A percentile compares a stretch with the other conserved stretches of the same genome.
These are phyloP conservation scores for Triops cancriformis DNA, from an alignment of 1,140 invertebrate species.

Conservation along the genomic window DNA sequence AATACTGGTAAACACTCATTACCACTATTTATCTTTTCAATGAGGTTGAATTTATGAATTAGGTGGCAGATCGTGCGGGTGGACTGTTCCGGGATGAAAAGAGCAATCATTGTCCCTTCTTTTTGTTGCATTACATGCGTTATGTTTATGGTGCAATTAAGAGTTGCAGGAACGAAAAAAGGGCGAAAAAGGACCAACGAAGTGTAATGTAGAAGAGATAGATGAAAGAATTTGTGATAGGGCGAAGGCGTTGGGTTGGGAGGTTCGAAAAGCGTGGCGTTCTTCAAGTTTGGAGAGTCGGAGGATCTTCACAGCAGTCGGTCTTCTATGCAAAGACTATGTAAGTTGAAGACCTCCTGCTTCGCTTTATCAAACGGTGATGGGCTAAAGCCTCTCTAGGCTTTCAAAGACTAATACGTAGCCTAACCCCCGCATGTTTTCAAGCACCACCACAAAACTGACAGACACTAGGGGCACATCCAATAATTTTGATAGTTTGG, in stretches of 20 bases:
- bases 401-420: not conserved
- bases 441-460: not conserved
- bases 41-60: too few species aligned
- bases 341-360: not conserved
- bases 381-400: not conserved
- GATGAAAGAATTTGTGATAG: not conserved
- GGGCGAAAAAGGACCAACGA: too few species aligned
- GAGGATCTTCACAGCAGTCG: not conserved
- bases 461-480: not conserved
- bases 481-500: not conserved
- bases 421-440: too few species aligned
- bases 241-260: not conserved
- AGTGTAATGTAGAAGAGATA: not conserved
- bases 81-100: too few species aligned
- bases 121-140: too few species aligned
- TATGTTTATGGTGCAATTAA: too few species aligned
- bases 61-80: too few species aligned
- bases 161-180: too few species aligned
- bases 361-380: not conserved
- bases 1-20: too few species aligned
- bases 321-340: conserved; percentile 6
- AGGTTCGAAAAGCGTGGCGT: not conserved
- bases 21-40: too few species aligned
- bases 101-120: too few species aligned
- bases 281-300: not conserved